Conservation (phyloP, 2,797 vertebrate species). For the Gouania willdenowi region DNA sequence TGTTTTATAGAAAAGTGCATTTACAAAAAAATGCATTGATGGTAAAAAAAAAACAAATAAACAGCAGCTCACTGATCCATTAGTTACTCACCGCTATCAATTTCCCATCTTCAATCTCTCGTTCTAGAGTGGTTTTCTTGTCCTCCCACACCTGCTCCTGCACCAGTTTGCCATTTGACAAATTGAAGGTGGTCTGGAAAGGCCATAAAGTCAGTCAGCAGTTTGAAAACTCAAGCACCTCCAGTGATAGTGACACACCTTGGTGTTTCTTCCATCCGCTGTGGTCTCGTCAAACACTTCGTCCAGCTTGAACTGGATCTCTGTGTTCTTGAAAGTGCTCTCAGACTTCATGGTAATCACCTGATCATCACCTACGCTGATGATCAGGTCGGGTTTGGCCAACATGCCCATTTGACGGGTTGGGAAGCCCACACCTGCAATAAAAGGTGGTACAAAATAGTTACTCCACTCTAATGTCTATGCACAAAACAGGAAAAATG, state of each 20-base stretch:
- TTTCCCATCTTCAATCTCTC: slow-evolving; percentile 84
- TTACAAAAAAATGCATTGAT: too few species aligned
- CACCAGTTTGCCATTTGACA: slow-evolving; percentile 82
- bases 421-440: slow-evolving; percentile 71
- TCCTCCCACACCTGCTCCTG: slow-evolving; percentile 92
- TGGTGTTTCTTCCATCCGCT: slow-evolving; percentile 71
- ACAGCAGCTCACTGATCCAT: too few species aligned
- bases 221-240: too few species aligned
- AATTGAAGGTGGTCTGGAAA: slow-evolving; percentile 79
- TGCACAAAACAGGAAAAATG: too few species aligned
- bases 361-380: slow-evolving; percentile 54
- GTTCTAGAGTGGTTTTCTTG: slow-evolving; percentile 83
- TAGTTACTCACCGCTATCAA: slow-evolving; percentile 85
- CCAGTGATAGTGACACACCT: slow-evolving; percentile 67
- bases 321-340: slow-evolving; percentile 68
- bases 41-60: too few species aligned
- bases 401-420: slow-evolving; percentile 67
- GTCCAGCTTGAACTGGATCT: slow-evolving; percentile 71
- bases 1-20: too few species aligned
- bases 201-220: too few species aligned
- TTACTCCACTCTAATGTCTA: not conserved
- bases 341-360: slow-evolving; percentile 62
- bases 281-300: slow-evolving; percentile 79
- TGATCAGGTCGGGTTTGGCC: slow-evolving; percentile 63
- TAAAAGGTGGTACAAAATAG: not conserved